Conservation (phyloP, 2,888 invertebrate genomes). For the Matsumyia berberina region DNA sequence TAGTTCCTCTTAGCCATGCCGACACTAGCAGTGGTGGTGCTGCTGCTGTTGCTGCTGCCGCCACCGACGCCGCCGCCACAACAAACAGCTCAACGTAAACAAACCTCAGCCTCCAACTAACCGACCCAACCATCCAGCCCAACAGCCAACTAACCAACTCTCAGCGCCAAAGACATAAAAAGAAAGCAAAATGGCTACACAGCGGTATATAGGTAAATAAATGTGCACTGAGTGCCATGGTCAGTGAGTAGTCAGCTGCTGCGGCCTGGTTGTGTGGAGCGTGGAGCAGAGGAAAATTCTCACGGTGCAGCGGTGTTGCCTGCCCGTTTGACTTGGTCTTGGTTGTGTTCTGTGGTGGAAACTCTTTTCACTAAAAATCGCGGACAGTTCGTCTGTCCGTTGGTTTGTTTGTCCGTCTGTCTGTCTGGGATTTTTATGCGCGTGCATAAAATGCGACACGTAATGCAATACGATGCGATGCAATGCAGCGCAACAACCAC, state of each 20-base stretch:
- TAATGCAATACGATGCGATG: conserved; percentile 51
- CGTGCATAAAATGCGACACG: conserved; percentile 66
- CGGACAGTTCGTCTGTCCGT: conserved; percentile 68
- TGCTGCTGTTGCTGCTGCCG: conserved; percentile 32
- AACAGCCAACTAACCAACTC: conserved; percentile 58
- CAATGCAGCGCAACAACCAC: conserved; percentile 19
- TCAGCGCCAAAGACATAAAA: conserved; percentile 59
- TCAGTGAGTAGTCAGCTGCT: conserved; percentile 76
- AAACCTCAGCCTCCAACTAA: conserved; percentile 62
- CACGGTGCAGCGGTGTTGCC: conserved; percentile 69
- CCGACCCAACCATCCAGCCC: conserved; percentile 47
- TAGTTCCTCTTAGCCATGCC: conserved; percentile 74
- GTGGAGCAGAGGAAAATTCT: conserved; percentile 69
- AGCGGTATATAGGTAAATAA: conserved; percentile 61
- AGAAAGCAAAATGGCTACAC: conserved; percentile 72
- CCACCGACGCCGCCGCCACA: conserved; percentile 60
- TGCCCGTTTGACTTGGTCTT: conserved; percentile 16
- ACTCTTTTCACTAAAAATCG: conserved; percentile 72
- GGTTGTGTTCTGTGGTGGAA: conserved; percentile 54
- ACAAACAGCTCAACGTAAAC: conserved; percentile 72
- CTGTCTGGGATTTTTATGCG: conserved; percentile 65
- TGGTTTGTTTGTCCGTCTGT: conserved; percentile 64
- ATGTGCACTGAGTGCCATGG: conserved; percentile 75
- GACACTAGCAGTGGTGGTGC: conserved; percentile 58
- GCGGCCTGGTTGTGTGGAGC: conserved; percentile 64